Percentiles rank a stretch among this genome's conserved stretches.
Evolutionary conservation across 2,888 invertebrate species (phyloP).

Genomic region (Tetramorium bicarinatum): DNA sequence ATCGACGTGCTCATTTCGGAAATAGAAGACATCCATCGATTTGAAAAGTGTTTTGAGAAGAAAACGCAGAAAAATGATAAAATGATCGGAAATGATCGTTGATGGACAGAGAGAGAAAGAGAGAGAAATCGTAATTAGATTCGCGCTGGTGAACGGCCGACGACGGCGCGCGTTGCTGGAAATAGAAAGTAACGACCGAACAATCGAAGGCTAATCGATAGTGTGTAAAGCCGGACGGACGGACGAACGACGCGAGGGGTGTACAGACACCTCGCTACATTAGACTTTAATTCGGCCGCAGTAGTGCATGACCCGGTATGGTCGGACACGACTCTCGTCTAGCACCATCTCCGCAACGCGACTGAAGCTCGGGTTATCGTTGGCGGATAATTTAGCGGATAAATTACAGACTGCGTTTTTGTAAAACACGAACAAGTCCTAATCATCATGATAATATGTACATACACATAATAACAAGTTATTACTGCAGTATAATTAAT

Average conservation of each 20-base stretch:
- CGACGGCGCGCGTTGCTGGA: constrained; percentile 78
- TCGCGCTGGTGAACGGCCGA: constrained; percentile 69
- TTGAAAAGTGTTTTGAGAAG: not conserved
- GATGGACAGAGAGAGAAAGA: not conserved
- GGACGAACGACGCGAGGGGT: constrained; percentile 47
- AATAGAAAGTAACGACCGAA: constrained; percentile 80
- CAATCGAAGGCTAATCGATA: constrained; percentile 83
- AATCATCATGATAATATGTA: not conserved
- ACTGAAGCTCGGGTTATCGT: not conserved
- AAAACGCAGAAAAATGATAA: not conserved
- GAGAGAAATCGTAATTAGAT: constrained; percentile 73
- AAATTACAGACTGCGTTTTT: not conserved
- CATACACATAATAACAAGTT: not conserved
- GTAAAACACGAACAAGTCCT: not conserved
- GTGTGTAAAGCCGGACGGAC: constrained; percentile 61
- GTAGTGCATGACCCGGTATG: constrained; percentile 65
- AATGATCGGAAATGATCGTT: constrained; percentile 15
- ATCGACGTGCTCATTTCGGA: constrained; percentile 36
- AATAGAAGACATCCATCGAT: constrained; percentile 18
- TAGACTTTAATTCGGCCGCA: constrained; percentile 74
- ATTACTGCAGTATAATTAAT: not conserved
- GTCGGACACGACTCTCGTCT: constrained; percentile 62
- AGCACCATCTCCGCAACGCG: constrained; percentile 67
- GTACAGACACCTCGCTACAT: constrained; percentile 70
- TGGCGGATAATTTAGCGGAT: not conserved